Conservation (phyloP, 2,797 vertebrate genomes). For the Melopsittacus undulatus region DNA sequence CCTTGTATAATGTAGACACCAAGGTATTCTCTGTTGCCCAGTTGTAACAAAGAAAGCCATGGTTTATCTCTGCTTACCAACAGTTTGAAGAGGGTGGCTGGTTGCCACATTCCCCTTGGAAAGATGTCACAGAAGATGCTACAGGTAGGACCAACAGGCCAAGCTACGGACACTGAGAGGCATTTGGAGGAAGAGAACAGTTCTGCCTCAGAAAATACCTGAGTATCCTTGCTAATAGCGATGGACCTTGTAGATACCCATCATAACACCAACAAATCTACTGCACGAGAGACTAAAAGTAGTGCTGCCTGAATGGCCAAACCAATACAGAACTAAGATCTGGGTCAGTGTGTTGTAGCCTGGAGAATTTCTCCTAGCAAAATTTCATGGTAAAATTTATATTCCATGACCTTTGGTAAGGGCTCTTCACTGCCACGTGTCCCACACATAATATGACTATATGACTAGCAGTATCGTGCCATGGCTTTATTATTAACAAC, state of each 20-base stretch:
- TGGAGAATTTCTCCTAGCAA: neutral
- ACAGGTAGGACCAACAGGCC: neutral
- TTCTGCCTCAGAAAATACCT: neutral
- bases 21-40: neutral
- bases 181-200: neutral
- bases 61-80: neutral
- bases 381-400: neutral
- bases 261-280: neutral
- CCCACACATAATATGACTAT: neutral
- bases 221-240: rapidly evolving
- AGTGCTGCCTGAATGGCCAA: neutral
- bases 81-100: neutral
- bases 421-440: neutral
- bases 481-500: neutral
- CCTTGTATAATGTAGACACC: rapidly evolving
- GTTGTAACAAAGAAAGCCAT: neutral
- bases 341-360: neutral
- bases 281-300: neutral
- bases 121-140: neutral
- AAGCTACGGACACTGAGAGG: neutral
- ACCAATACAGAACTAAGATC: neutral
- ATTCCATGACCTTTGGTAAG: neutral
- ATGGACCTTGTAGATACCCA: neutral
- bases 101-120: neutral
- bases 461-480: neutral